Percentiles rank a stretch among this genome's conserved stretches.
phyloP scores from a whole-genome alignment of 2,113 vertebrate species.

The Onychostoma macrolepis region DNA sequence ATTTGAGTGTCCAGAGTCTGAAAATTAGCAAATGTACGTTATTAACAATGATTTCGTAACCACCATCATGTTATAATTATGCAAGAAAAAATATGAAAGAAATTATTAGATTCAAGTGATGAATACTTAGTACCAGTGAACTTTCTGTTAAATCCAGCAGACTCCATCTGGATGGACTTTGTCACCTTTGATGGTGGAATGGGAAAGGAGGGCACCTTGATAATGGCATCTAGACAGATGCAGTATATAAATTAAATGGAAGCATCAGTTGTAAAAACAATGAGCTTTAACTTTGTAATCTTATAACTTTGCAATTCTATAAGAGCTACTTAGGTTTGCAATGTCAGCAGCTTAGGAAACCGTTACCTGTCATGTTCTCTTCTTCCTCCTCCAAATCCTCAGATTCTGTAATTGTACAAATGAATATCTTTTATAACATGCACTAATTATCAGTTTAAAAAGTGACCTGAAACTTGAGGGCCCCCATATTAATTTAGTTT shows the following conservation, averaged over 20 bases:
- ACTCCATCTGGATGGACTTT: neutral
- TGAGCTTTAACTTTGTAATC: too few relatives aligned
- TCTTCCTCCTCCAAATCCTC: neutral
- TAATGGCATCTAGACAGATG: neutral
- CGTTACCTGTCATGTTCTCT: neutral
- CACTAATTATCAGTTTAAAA: too few relatives aligned
- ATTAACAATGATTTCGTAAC: too few relatives aligned
- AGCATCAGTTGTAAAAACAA: neutral
- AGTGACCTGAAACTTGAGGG: too few relatives aligned
- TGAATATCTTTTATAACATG: too few relatives aligned
- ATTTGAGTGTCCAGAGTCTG: too few relatives aligned
- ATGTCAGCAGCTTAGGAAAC: slow-evolving; percentile 6
- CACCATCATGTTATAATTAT: too few relatives aligned
- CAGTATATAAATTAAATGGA: neutral
- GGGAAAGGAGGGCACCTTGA: neutral
- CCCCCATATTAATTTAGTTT: too few relatives aligned
- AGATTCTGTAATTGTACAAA: slow-evolving; percentile 19
- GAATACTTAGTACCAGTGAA: neutral
- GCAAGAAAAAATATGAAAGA: too few relatives aligned
- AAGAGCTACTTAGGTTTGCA: too few relatives aligned
- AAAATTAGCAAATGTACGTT: too few relatives aligned
- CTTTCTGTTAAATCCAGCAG: neutral
- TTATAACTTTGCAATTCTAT: neutral
- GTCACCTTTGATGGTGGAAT: slow-evolving; percentile 19
- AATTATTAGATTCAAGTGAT: too few relatives aligned